These are phyloP conservation scores for Podiceps cristatus DNA, from an alignment of 2,113 vertebrate species.

Conservation along the genomic window DNA sequence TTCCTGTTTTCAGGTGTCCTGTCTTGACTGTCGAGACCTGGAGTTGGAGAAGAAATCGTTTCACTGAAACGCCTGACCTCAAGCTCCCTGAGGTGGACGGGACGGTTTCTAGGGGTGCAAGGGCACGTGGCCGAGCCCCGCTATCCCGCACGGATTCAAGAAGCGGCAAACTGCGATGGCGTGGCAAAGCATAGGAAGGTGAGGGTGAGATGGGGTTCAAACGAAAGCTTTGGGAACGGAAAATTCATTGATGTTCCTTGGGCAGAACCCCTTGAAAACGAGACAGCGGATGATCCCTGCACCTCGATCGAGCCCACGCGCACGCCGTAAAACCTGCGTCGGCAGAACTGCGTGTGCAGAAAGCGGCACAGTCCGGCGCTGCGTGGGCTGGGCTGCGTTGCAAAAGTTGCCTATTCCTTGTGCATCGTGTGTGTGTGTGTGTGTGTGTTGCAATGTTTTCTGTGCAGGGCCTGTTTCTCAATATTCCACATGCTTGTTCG, in stretches of 20 bases:
- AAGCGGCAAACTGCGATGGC: neutral
- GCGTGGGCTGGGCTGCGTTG: neutral
- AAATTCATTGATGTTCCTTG: neutral
- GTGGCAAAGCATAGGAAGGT: neutral
- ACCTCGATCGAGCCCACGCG: fast-evolving
- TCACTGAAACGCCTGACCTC: neutral
- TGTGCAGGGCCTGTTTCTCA: neutral
- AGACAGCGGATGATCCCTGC: neutral
- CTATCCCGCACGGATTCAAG: neutral
- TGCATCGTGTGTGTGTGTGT: fast-evolving
- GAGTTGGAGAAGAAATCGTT: neutral
- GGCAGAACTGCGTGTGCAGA: fast-evolving
- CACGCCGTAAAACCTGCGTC: fast-evolving
- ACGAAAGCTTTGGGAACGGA: neutral
- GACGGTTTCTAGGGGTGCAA: neutral
- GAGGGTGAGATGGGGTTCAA: no score
- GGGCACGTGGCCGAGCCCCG: neutral
- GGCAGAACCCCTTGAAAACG: neutral
- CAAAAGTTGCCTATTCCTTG: neutral
- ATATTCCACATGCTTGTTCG: neutral
- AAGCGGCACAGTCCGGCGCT: neutral
- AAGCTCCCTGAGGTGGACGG: neutral
- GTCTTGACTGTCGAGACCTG: conserved; percentile 45
- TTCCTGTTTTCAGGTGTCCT: conserved; percentile 73
- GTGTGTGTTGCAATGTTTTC: neutral